Conservation (phyloP, 2,888 invertebrate genomes). For the Pyrgus malvae region DNA sequence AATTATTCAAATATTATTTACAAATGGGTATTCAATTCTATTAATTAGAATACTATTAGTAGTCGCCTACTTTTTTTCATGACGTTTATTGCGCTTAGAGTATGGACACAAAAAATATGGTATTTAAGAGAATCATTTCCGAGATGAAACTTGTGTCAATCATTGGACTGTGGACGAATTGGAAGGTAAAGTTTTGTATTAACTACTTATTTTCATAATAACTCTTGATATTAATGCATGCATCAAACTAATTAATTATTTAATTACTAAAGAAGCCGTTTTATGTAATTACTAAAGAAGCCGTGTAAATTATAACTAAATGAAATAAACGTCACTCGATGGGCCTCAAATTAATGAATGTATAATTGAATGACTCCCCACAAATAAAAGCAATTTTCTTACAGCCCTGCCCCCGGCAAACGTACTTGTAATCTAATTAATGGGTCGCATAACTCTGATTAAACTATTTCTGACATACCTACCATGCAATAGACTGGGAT, state of each 20-base stretch:
- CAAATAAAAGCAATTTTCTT: conserved; percentile 75
- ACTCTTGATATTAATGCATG: conserved; percentile 5
- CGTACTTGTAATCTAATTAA: conserved; percentile 74
- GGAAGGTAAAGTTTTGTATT: too few species aligned
- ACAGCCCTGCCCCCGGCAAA: conserved; percentile 55
- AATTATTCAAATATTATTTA: too few species aligned
- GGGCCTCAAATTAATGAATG: conserved; percentile 66
- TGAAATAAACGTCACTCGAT: conserved; percentile 67
- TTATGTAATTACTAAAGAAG: conserved; percentile 52
- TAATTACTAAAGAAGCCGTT: conserved; percentile 54
- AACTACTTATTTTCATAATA: too few species aligned
- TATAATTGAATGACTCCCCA: conserved; percentile 70
- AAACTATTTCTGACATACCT: conserved; percentile 51
- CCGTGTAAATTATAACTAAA: conserved; percentile 68
- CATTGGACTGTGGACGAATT: too few species aligned
- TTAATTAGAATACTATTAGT: too few species aligned
- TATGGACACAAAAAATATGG: too few species aligned
- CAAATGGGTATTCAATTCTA: too few species aligned
- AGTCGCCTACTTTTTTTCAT: too few species aligned
- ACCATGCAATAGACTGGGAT: conserved; percentile 32
- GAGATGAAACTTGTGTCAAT: too few species aligned
- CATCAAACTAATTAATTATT: conserved; percentile 32
- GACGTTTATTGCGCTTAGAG: too few species aligned
- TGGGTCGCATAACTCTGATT: conserved; percentile 67
- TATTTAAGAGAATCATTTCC: too few species aligned